These are phyloP conservation scores for Brevipalpus yothersi DNA, from an alignment of 1,140 invertebrate genomes.

Conservation along the genomic window DNA sequence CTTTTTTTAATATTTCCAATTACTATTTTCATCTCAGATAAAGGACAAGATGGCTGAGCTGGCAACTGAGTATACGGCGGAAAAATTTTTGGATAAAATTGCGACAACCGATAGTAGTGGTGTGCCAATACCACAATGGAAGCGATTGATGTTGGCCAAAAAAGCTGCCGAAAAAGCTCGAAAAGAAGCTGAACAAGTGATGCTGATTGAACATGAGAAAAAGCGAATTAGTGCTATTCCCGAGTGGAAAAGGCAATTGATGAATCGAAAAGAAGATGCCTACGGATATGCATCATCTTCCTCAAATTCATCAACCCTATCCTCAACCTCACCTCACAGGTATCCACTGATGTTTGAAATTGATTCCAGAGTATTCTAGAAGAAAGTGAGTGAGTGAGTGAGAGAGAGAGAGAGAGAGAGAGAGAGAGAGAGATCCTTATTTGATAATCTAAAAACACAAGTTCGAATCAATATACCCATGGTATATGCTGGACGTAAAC, in stretches of 20 bases:
- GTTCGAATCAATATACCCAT: too few species aligned
- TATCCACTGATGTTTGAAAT: not conserved
- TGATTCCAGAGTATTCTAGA: too few species aligned
- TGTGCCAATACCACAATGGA: conserved; percentile 70
- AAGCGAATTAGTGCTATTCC: conserved; percentile 60
- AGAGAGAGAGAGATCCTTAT: too few species aligned
- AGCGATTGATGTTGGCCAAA: conserved; percentile 73
- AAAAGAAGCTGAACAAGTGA: conserved; percentile 59
- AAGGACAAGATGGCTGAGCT: conserved; percentile 56
- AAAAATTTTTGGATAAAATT: conserved; percentile 68
- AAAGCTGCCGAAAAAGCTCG: conserved; percentile 72
- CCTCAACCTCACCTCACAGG: not conserved
- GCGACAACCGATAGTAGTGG: conserved; percentile 67
- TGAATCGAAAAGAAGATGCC: conserved; percentile 45
- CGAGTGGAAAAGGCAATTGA: conserved; percentile 66
- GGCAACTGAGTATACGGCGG: conserved; percentile 51
- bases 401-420: too few species aligned
- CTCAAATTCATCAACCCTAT: not conserved
- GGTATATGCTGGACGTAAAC: too few species aligned
- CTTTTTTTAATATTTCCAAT: not conserved
- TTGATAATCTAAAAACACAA: too few species aligned
- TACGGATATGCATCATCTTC: conserved; percentile 17
- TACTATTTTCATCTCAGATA: conserved; percentile 20
- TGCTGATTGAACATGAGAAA: conserved; percentile 48
- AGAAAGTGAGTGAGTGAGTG: too few species aligned